phyloP scores from a whole-genome alignment of 2,888 invertebrate genomes.

The Nyleta sp. region DNA sequence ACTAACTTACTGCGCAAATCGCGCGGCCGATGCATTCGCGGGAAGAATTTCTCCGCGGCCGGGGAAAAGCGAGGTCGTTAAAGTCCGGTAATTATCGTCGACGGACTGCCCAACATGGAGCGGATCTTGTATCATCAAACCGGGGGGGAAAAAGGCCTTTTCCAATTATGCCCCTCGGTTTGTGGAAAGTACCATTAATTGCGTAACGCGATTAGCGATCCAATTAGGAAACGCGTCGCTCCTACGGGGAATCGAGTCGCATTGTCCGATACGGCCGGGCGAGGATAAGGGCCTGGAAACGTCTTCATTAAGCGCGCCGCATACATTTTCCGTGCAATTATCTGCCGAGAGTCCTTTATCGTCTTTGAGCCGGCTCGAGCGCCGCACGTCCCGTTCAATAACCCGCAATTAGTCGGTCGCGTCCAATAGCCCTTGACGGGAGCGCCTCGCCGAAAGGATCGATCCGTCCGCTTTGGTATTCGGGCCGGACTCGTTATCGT shows the following conservation, averaged over 20 bases:
- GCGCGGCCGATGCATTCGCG: constrained; percentile 59
- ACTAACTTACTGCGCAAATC: constrained; percentile 71
- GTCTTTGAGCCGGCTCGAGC: constrained; percentile 7
- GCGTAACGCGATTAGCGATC: constrained; percentile 37
- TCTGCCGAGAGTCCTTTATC: constrained; percentile 15
- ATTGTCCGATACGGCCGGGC: neutral
- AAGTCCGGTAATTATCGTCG: constrained; percentile 45
- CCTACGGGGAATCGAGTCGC: no score
- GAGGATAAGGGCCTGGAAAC: constrained; percentile 9
- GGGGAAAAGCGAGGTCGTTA: constrained; percentile 50
- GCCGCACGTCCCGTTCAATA: constrained; percentile 11
- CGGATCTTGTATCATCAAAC: constrained; percentile 56
- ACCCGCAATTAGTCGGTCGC: constrained; percentile 18
- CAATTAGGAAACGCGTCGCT: no score
- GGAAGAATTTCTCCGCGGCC: constrained; percentile 48
- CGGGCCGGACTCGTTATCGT: no score
- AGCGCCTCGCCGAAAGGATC: neutral
- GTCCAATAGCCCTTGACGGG: constrained; percentile 7
- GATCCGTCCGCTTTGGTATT: neutral
- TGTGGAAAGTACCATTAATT: constrained; percentile 38
- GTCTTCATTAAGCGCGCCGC: constrained; percentile 25
- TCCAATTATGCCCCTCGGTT: constrained; percentile 35
- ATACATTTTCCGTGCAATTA: constrained; percentile 22
- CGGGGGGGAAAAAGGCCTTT: no score
- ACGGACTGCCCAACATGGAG: constrained; percentile 17